phyloP scores from a whole-genome alignment of 2,113 vertebrate genomes.

The Cavia aperea region DNA sequence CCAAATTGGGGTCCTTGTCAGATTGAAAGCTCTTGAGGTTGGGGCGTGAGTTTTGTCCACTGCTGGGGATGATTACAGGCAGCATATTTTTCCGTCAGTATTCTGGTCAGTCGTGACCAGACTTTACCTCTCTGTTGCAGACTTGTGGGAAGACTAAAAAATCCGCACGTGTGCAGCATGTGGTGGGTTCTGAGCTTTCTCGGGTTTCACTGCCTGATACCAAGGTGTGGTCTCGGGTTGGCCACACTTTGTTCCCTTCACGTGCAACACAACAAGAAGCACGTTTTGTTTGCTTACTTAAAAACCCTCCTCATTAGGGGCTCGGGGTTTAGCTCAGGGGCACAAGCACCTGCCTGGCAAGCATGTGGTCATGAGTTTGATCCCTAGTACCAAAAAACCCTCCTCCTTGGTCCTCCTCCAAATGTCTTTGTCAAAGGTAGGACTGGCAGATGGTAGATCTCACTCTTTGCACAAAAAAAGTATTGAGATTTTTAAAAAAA shows the following conservation, averaged over 20 bases:
- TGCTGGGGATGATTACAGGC: neutral
- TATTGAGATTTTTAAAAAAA: slow-evolving; percentile 11
- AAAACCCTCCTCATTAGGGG: neutral
- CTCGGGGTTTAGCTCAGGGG: too few relatives aligned
- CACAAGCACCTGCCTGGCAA: too few relatives aligned
- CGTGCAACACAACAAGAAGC: neutral
- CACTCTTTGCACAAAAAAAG: neutral
- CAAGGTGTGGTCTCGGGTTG: neutral
- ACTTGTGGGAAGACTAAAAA: neutral
- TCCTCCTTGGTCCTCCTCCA: neutral
- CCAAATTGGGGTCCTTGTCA: neutral
- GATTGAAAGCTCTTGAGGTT: neutral
- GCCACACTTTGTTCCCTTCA: neutral
- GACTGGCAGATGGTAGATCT: neutral
- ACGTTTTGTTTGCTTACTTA: neutral
- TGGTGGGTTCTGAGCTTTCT: neutral
- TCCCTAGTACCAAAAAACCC: neutral
- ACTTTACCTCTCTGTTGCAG: neutral
- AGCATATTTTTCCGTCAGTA: neutral
- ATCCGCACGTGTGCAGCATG: too few relatives aligned
- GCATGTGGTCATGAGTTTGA: too few relatives aligned
- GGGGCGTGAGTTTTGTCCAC: neutral
- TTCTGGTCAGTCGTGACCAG: neutral
- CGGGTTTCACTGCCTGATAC: neutral
- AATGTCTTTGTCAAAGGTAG: neutral